These are phyloP conservation scores for Drosophila multiciliata DNA, from an alignment of 2,888 invertebrate genomes.

Conservation along the genomic window DNA sequence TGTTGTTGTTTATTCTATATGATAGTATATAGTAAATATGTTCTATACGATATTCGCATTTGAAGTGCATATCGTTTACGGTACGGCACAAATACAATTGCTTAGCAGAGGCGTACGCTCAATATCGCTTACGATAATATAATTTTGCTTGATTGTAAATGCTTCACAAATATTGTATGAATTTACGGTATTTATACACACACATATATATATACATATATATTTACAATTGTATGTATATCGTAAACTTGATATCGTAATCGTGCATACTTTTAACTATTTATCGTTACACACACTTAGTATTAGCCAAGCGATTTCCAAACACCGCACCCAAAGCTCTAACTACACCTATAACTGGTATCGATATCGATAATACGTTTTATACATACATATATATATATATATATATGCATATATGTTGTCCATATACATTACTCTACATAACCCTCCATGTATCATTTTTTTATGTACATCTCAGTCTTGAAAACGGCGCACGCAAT, in stretches of 20 bases:
- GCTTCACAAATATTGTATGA: slow-evolving; percentile 2
- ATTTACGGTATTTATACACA: not conserved
- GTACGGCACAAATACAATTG: slow-evolving; percentile 7
- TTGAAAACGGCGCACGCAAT: slow-evolving; percentile 1
- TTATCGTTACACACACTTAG: slow-evolving; percentile 59
- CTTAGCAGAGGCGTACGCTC: not conserved
- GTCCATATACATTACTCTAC: not conserved
- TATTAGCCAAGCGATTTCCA: slow-evolving; percentile 50
- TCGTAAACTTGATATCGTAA: slow-evolving; percentile 20
- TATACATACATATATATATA: not conserved
- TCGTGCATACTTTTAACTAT: slow-evolving; percentile 47
- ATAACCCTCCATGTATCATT: not conserved
- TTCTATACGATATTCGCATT: not conserved
- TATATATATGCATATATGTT: not conserved
- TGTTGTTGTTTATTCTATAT: not conserved
- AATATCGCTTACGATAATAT: not conserved
- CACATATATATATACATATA: not conserved
- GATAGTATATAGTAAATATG: slow-evolving; percentile 1
- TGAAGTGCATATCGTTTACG: slow-evolving; percentile 5
- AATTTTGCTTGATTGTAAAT: not conserved
- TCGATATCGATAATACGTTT: not conserved
- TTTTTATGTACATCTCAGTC: not conserved
- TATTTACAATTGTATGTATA: slow-evolving; percentile 9
- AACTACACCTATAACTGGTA: not conserved
- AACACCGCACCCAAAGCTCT: slow-evolving; percentile 1